Evolutionary conservation across 2,888 invertebrate genomes (phyloP).

Genomic region (Nephrocerus scutellatus): DNA sequence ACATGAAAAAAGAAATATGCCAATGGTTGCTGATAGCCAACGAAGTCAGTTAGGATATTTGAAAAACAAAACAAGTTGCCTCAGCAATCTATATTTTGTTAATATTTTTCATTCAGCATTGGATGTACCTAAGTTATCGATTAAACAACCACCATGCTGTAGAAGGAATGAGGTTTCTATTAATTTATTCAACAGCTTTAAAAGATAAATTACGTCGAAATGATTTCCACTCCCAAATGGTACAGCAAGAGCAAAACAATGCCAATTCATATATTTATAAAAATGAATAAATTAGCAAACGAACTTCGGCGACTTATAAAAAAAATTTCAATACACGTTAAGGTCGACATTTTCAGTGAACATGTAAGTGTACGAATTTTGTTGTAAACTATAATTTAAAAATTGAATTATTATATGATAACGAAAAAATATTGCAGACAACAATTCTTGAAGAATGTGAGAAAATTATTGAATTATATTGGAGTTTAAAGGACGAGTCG

Average conservation of each 20-base stretch:
- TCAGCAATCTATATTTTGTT: too few relatives aligned
- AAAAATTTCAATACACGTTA: constrained; percentile 42
- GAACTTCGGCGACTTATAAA: constrained; percentile 41
- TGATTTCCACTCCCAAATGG: constrained; percentile 43
- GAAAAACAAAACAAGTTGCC: too few relatives aligned
- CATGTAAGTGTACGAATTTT: constrained; percentile 33
- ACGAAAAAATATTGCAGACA: constrained; percentile 25
- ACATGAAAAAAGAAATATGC: too few relatives aligned
- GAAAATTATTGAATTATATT: constrained; percentile 35
- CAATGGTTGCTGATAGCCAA: too few relatives aligned
- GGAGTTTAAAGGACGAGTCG: constrained; percentile 38
- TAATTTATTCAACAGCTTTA: too few relatives aligned
- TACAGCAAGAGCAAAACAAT: constrained; percentile 43
- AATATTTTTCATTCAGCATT: too few relatives aligned
- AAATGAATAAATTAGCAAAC: constrained; percentile 38
- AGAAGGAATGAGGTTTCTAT: too few relatives aligned
- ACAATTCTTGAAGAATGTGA: constrained; percentile 41
- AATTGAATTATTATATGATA: not conserved
- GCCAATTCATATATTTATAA: constrained; percentile 39
- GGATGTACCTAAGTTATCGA: too few relatives aligned
- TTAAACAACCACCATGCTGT: too few relatives aligned
- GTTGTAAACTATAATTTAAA: not conserved
- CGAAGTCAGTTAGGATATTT: too few relatives aligned
- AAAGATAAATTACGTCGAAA: too few relatives aligned
- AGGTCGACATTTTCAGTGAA: constrained; percentile 41